These are phyloP conservation scores for Melieria crassipennis DNA, from an alignment of 2,888 invertebrate species.

Conservation along the genomic window DNA sequence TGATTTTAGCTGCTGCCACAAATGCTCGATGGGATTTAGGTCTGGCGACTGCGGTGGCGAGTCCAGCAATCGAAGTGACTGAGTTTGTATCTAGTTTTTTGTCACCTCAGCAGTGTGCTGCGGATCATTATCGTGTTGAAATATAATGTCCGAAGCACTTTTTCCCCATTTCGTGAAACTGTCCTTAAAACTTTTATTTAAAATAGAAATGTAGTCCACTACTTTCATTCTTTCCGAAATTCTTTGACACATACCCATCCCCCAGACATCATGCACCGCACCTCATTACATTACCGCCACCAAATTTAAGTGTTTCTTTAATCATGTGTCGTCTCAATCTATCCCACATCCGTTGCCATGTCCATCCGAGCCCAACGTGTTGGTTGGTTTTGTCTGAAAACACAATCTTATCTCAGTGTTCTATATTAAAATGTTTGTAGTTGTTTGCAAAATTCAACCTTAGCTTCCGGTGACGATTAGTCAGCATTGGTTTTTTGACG, in stretches of 20 bases:
- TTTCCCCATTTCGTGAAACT: constrained; percentile 2
- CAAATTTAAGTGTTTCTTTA: background rate
- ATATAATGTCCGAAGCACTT: constrained; percentile 7
- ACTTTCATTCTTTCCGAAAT: background rate
- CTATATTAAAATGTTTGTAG: background rate
- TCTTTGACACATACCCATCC: constrained; percentile 6
- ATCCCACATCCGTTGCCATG: too few species aligned
- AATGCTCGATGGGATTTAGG: background rate
- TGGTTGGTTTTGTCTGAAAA: constrained; percentile 1
- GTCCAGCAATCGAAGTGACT: background rate
- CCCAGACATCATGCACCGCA: background rate
- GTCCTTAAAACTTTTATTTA: background rate
- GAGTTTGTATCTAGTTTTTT: background rate
- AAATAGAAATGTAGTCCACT: background rate
- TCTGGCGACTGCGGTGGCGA: background rate
- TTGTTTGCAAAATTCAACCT: background rate
- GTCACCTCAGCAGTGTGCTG: background rate
- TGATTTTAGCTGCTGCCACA: constrained; percentile 6
- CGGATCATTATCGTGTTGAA: constrained; percentile 8
- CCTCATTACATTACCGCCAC: background rate
- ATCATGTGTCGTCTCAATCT: too few species aligned
- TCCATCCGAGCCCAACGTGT: too few species aligned
- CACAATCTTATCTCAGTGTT: background rate
- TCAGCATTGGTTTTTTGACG: constrained; percentile 6
- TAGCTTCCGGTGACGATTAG: background rate